Evolutionary conservation across 2,113 vertebrate genomes (phyloP).

Genomic region (Thalassarche chlororhynchos): DNA sequence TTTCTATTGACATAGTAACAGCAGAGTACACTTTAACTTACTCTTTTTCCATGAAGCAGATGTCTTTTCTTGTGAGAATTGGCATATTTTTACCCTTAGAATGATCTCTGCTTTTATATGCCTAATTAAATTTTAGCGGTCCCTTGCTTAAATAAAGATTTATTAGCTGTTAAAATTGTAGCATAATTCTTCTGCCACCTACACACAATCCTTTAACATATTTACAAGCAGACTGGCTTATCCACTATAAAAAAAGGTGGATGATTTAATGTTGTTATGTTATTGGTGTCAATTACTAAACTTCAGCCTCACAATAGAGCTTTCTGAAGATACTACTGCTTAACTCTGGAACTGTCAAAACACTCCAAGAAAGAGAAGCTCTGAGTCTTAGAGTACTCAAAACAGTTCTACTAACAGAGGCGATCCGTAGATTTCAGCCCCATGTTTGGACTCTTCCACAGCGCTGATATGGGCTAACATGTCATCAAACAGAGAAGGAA

Average conservation of each 20-base stretch:
- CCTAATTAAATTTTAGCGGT: slow-evolving; percentile 83
- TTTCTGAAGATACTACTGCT: slow-evolving; percentile 59
- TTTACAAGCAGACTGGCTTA: slow-evolving; percentile 78
- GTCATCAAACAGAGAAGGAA: background rate
- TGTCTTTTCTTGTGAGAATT: slow-evolving; percentile 73
- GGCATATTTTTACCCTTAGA: slow-evolving; percentile 76
- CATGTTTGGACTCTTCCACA: background rate
- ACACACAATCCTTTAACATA: slow-evolving; percentile 72
- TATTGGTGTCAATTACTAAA: slow-evolving; percentile 75
- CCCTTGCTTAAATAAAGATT: slow-evolving; percentile 84
- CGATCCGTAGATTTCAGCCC: background rate
- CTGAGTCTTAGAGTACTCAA: background rate
- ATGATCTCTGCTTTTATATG: slow-evolving; percentile 82
- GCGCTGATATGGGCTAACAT: background rate
- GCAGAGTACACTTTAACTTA: slow-evolving; percentile 63
- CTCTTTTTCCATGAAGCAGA: slow-evolving; percentile 60
- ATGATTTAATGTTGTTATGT: slow-evolving; percentile 69
- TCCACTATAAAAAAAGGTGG: slow-evolving; percentile 57
- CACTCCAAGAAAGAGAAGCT: slow-evolving; percentile 29
- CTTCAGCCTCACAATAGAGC: slow-evolving; percentile 56
- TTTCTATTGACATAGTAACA: slow-evolving; percentile 57
- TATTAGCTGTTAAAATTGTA: slow-evolving; percentile 82
- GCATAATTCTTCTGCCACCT: slow-evolving; percentile 81
- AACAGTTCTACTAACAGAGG: background rate
- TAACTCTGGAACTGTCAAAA: slow-evolving; percentile 49